A percentile compares a stretch with the other conserved stretches of the same genome.
These are phyloP conservation scores for Chironomus striatipennis DNA, from an alignment of 1,140 invertebrate species.

Conservation along the genomic window DNA sequence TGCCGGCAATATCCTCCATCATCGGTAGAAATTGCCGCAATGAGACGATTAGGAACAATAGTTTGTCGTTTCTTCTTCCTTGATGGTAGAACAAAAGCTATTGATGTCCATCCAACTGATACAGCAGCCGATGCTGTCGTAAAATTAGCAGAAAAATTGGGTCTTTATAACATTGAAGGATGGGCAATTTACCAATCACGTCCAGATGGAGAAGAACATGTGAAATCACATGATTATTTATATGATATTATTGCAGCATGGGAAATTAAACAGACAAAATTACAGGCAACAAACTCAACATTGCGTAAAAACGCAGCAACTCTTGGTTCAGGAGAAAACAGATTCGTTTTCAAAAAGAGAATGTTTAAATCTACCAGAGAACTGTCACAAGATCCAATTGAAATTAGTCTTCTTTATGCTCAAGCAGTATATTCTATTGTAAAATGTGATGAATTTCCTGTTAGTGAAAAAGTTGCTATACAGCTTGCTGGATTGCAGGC, in stretches of 20 bases:
- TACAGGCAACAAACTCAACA: slow-evolving; percentile 44
- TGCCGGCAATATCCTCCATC: slow-evolving; percentile 79
- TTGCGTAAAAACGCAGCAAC: slow-evolving; percentile 47
- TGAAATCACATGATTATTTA: slow-evolving; percentile 85
- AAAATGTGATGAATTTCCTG: slow-evolving; percentile 90
- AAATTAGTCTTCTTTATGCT: slow-evolving; percentile 89
- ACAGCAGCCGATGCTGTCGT: slow-evolving; percentile 83
- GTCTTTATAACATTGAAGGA: slow-evolving; percentile 70
- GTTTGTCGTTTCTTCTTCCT: slow-evolving; percentile 93
- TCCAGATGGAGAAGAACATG: slow-evolving; percentile 79
- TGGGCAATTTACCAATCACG: slow-evolving; percentile 89
- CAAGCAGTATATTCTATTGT: slow-evolving; percentile 92
- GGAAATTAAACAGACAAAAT: slow-evolving; percentile 67
- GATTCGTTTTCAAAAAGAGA: slow-evolving; percentile 86
- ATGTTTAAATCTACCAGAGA: slow-evolving; percentile 81
- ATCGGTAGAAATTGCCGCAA: slow-evolving; percentile 86
- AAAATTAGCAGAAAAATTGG: slow-evolving; percentile 82
- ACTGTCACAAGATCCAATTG: slow-evolving; percentile 91
- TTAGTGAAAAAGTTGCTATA: slow-evolving; percentile 87
- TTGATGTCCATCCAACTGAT: slow-evolving; percentile 90
- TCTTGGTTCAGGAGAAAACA: slow-evolving; percentile 76
- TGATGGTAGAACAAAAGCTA: slow-evolving; percentile 89
- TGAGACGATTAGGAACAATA: slow-evolving; percentile 82
- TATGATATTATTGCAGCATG: slow-evolving; percentile 91
- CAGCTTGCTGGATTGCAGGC: slow-evolving; percentile 90